These are phyloP conservation scores for Lepidocyrtinus sp. DNA, from an alignment of 2,888 invertebrate genomes.

Conservation along the genomic window DNA sequence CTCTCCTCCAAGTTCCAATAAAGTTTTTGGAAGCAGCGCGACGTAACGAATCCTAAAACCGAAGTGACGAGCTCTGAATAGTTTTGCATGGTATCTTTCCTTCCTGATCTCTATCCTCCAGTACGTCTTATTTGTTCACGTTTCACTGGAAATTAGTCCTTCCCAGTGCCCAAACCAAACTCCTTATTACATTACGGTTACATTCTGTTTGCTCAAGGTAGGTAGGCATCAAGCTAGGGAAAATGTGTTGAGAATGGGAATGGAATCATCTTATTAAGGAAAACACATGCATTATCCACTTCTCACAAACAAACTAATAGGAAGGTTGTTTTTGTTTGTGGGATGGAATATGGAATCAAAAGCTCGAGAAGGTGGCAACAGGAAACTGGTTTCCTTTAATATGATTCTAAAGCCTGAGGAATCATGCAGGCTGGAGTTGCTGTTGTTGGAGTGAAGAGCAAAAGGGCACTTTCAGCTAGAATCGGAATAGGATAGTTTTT, in stretches of 20 bases:
- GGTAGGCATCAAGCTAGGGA: neutral
- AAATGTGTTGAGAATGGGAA: neutral
- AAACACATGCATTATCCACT: neutral
- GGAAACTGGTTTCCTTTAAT: neutral
- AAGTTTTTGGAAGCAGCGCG: neutral
- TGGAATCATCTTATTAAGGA: neutral
- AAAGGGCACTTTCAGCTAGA: neutral
- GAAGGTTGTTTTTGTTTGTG: neutral
- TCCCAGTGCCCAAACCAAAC: neutral
- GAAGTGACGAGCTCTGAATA: neutral
- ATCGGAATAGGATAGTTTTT: neutral
- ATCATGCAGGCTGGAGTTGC: neutral
- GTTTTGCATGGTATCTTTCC: neutral
- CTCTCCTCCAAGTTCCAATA: too few relatives aligned
- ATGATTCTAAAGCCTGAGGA: neutral
- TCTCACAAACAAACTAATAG: too few relatives aligned
- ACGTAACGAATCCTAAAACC: slow-evolving; percentile 28
- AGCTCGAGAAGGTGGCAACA: neutral
- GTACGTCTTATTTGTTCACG: neutral
- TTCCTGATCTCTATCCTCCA: neutral
- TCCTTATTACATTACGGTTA: neutral
- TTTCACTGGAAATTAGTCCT: too few relatives aligned
- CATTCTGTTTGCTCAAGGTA: neutral
- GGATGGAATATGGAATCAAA: neutral
- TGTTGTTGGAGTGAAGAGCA: too few relatives aligned